A percentile compares a stretch with the other conserved stretches of the same genome.
phyloP scores from a whole-genome alignment of 2,113 vertebrate species.

The Mus spicilegus region DNA sequence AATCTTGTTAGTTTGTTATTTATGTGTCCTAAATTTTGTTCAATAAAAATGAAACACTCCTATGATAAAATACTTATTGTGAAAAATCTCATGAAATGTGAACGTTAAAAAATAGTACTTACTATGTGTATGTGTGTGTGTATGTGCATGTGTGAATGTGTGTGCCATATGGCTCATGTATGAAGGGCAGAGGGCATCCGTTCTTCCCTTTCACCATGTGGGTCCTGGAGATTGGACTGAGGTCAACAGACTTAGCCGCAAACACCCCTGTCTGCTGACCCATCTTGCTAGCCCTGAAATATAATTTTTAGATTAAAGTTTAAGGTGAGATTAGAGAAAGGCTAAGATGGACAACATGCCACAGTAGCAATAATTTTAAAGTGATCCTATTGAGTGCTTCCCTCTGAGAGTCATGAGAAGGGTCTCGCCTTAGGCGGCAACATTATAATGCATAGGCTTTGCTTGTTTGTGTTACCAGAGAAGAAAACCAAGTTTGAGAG shows the following conservation, averaged over 20 bases:
- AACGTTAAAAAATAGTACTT: background rate
- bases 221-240: background rate
- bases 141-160: no score
- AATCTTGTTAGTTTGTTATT: background rate
- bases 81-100: background rate
- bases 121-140: background rate
- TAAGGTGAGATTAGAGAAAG: background rate
- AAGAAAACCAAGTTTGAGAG: constrained; percentile 32
- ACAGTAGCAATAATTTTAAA: constrained; percentile 13
- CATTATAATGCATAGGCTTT: background rate
- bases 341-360: background rate
- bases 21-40: constrained; percentile 30
- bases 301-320: background rate
- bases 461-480: background rate
- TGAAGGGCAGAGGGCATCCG: background rate
- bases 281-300: background rate
- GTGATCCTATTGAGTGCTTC: background rate
- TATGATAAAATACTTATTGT: background rate
- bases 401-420: background rate
- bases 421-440: background rate
- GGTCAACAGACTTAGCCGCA: background rate
- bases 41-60: background rate
- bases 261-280: no score
- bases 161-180: background rate
- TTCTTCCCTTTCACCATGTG: background rate